Evolutionary conservation across 2,888 invertebrate species (phyloP).

Genomic region (Danaus chrysippus): DNA sequence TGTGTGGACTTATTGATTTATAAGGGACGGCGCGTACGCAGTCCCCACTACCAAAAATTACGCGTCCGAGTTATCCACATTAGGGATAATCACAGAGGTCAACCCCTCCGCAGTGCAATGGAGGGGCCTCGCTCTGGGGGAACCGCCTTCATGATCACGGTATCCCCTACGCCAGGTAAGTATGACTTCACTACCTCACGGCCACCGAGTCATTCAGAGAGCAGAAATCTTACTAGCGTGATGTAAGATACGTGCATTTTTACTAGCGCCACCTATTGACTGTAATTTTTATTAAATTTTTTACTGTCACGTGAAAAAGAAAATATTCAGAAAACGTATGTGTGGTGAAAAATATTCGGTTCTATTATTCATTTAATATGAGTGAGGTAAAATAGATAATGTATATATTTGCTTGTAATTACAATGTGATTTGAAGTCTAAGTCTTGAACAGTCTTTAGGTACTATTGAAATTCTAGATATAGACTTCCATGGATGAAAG

Average conservation of each 20-base stretch:
- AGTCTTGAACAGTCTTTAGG: too few relatives aligned
- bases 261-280: not conserved
- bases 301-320: too few relatives aligned
- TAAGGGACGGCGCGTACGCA: conserved; percentile 34
- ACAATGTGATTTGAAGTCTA: too few relatives aligned
- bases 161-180: conserved; percentile 40
- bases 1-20: not conserved
- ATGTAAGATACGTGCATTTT: not conserved
- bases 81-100: conserved; percentile 42
- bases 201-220: conserved; percentile 18
- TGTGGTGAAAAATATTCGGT: too few relatives aligned
- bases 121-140: conserved; percentile 40
- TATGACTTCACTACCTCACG: conserved; percentile 25
- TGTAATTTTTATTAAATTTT: not conserved
- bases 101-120: conserved; percentile 41
- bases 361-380: too few relatives aligned
- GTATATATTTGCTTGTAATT: too few relatives aligned
- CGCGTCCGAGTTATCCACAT: conserved; percentile 42
- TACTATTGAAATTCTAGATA: too few relatives aligned
- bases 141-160: conserved; percentile 41
- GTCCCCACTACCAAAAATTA: conserved; percentile 40
- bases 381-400: too few relatives aligned
- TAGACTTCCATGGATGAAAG: too few relatives aligned
- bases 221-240: conserved; percentile 11
- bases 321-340: too few relatives aligned